Conservation (phyloP, 1,140 invertebrate genomes). For the Archivesica marissinica region DNA sequence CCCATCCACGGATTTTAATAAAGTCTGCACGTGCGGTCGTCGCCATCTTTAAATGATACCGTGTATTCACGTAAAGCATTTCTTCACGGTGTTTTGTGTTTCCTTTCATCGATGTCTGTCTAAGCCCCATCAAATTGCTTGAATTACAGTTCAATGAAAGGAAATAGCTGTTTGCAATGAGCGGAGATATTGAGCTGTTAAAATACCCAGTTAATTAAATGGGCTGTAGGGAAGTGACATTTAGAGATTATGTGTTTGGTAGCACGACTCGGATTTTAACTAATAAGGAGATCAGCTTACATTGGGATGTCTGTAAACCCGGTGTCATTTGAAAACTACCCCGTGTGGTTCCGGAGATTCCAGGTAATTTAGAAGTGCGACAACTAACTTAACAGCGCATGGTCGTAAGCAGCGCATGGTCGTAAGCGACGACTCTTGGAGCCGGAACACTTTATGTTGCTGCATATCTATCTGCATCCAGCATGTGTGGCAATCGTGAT, state of each 20-base stretch:
- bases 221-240: slow-evolving; percentile 19
- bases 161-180: slow-evolving; percentile 6
- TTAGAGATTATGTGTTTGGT: neutral
- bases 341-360: too few species aligned
- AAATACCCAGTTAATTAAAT: slow-evolving; percentile 50
- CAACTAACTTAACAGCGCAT: too few species aligned
- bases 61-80: neutral
- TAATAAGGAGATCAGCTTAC: too few species aligned
- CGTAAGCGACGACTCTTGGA: too few species aligned
- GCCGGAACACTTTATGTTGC: too few species aligned
- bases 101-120: slow-evolving; percentile 6
- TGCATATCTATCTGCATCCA: too few species aligned
- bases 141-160: slow-evolving; percentile 45
- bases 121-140: slow-evolving; percentile 28
- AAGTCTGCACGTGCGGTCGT: slow-evolving; percentile 30
- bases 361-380: too few species aligned
- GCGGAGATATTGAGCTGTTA: slow-evolving; percentile 18
- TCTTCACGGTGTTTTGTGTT: slow-evolving; percentile 56
- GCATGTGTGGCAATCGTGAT: too few species aligned
- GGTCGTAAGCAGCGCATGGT: too few species aligned
- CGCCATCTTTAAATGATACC: slow-evolving; percentile 26
- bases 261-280: too few species aligned
- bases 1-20: slow-evolving; percentile 41
- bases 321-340: too few species aligned
- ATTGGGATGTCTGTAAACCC: too few species aligned